Evolutionary conservation across 2,888 invertebrate species (phyloP).

Genomic region (Altica lythri): DNA sequence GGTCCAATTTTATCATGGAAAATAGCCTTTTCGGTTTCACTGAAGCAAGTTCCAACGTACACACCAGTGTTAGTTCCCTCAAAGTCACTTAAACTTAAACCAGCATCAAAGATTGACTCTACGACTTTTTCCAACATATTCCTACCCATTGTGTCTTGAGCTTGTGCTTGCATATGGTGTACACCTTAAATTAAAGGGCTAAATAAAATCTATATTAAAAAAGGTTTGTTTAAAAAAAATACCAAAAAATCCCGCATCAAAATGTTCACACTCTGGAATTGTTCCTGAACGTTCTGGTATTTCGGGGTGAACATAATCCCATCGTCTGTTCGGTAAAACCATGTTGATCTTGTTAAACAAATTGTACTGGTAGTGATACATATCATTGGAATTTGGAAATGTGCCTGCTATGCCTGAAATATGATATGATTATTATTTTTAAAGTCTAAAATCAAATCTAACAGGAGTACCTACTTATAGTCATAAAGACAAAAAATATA

Average conservation of each 20-base stretch:
- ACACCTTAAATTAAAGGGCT: constrained; percentile 33
- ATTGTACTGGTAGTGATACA: constrained; percentile 71
- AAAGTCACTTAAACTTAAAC: constrained; percentile 70
- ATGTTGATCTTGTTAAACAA: constrained; percentile 81
- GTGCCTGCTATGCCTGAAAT: constrained; percentile 64
- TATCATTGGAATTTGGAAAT: constrained; percentile 78
- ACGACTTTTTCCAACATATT: constrained; percentile 64
- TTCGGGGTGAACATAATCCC: constrained; percentile 69
- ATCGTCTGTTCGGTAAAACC: constrained; percentile 80
- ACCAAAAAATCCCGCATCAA: constrained; percentile 63
- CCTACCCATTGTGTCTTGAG: constrained; percentile 64
- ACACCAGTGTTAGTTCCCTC: constrained; percentile 78
- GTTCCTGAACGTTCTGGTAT: constrained; percentile 70
- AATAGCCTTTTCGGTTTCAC: constrained; percentile 77
- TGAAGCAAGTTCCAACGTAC: constrained; percentile 77
- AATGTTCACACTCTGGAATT: constrained; percentile 60
- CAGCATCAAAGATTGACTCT: constrained; percentile 67
- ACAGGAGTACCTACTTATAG: neutral
- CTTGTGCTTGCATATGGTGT: constrained; percentile 60
- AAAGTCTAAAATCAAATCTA: neutral
- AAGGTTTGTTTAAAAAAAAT: constrained; percentile 40
- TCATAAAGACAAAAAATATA: too few species aligned
- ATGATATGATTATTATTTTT: constrained; percentile 1
- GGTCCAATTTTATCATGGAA: constrained; percentile 71
- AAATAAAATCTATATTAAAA: neutral